These are phyloP conservation scores for Leptestheria dahalacensis DNA, from an alignment of 1,140 invertebrate species.

Conservation along the genomic window DNA sequence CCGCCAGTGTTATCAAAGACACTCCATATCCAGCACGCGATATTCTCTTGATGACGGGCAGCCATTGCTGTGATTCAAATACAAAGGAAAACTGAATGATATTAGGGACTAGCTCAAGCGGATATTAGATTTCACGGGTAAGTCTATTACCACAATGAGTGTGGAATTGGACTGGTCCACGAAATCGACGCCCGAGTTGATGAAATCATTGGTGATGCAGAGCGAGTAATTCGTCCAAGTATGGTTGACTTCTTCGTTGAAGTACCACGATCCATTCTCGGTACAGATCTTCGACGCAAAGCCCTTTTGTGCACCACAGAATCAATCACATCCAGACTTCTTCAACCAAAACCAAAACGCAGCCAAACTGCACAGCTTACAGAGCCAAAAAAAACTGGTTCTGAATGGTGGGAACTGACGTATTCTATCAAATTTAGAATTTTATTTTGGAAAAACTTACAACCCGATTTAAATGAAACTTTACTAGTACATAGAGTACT, in stretches of 20 bases:
- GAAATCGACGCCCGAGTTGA: constrained; percentile 5
- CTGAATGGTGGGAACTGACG: not conserved
- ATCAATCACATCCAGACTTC: not conserved
- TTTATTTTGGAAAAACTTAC: too few relatives aligned
- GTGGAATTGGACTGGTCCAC: constrained; percentile 7
- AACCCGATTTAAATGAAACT: too few relatives aligned
- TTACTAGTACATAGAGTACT: too few relatives aligned
- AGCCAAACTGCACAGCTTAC: not conserved
- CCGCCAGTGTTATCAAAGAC: constrained; percentile 44
- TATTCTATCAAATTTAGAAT: too few relatives aligned
- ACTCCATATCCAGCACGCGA: constrained; percentile 51
- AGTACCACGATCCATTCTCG: constrained; percentile 24
- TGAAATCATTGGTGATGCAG: constrained; percentile 5
- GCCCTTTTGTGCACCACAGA: constrained; percentile 16
- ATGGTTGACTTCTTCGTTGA: constrained; percentile 19
- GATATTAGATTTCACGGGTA: not conserved
- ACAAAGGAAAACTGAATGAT: not conserved
- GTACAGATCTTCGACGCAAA: constrained; percentile 23
- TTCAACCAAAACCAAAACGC: not conserved
- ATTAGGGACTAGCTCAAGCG: too few relatives aligned
- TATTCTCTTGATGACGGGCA: constrained; percentile 44
- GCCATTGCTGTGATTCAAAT: constrained; percentile 33
- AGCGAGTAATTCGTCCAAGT: constrained; percentile 26
- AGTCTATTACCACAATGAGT: constrained; percentile 14
- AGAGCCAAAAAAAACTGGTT: not conserved